Evolutionary conservation across 2,113 vertebrate species (phyloP), one percentile per base, ranked within the genome.

Genomic region (Caracal caracal): DNA sequence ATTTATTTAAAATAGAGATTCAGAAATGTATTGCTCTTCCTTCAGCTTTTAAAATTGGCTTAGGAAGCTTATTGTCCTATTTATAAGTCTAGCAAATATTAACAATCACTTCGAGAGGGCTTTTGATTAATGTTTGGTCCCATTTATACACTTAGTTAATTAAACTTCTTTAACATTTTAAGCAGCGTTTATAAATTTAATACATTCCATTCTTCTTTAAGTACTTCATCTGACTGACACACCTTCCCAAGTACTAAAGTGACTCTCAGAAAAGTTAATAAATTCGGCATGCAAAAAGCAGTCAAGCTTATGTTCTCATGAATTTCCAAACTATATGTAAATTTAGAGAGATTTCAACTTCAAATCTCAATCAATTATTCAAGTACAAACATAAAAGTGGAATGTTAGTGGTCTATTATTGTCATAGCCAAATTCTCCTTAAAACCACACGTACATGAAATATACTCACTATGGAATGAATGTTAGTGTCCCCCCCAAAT

Each of bases 111-210:
- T 81, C 95, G 68, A 93, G 79, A 84, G 95, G 92, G 26, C 26
- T 90, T 97, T 97, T 96, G 93, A 92, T 96, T 94, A 97, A 95
- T 83, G 82, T 87, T 93, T 94, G 85, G 82, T 84, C 73, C 68
- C 92, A 86, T 97, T 96, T 89, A 96, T 80, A 94, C 13, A 94
- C 82, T 93, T 89, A 94, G 87, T 96, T 97, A 97, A 98, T 97
- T 97, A 98, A 96, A 61, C 10, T 61, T 96, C 90, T 91, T 95
- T 91, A 97, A 91, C 86, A 97, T 91, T 96, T 95, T 94, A 93
- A 96, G 73, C 78, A 40, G 79, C 66, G 56, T 93, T 97, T 95
- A 85, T 91, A 94, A 85, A 94, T 89, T 82, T 88, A 96, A 86
- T 89, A 56, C 68, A 79, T 95, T 93, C 51, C 40, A 82, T 93